phyloP scores from a whole-genome alignment of 2,797 vertebrate species.

The Kryptolebias ocellatus region DNA sequence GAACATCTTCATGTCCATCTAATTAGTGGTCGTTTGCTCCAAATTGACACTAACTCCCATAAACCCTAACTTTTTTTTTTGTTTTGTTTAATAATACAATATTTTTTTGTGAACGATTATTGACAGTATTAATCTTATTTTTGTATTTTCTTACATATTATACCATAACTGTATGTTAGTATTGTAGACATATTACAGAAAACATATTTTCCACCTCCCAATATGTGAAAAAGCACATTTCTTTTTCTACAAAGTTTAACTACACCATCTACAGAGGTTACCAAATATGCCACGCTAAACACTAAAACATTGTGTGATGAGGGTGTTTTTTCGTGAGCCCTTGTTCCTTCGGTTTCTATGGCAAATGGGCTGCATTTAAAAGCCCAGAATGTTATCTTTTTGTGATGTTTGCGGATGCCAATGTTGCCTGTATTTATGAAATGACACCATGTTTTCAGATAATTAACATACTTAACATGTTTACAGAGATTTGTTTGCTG shows the following conservation, averaged over 20 bases:
- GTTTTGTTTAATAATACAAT: slow-evolving; percentile 86
- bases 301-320: slow-evolving; percentile 85
- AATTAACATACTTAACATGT: slow-evolving; percentile 96
- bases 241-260: slow-evolving; percentile 89
- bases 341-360: slow-evolving; percentile 84
- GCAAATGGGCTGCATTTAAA: slow-evolving; percentile 85
- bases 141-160: slow-evolving; percentile 99
- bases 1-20: slow-evolving; percentile 87
- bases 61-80: slow-evolving; percentile 65
- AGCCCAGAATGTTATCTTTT: slow-evolving; percentile 89
- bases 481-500: slow-evolving; percentile 98
- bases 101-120: slow-evolving; percentile 99
- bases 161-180: slow-evolving; percentile 98
- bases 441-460: slow-evolving; percentile 91
- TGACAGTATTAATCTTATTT: slow-evolving; percentile 99
- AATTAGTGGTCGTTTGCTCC: slow-evolving; percentile 77
- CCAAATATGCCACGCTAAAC: slow-evolving; percentile 92
- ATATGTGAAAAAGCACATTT: slow-evolving; percentile 92
- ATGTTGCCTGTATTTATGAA: slow-evolving; percentile 96
- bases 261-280: slow-evolving; percentile 89
- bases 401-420: slow-evolving; percentile 93
- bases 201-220: slow-evolving; percentile 82
- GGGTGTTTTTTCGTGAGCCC: slow-evolving; percentile 82
- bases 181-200: slow-evolving; percentile 88
- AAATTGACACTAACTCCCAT: slow-evolving; percentile 86